Evolutionary conservation across 2,113 vertebrate genomes (phyloP).

Genomic region (Holacanthus passer): DNA sequence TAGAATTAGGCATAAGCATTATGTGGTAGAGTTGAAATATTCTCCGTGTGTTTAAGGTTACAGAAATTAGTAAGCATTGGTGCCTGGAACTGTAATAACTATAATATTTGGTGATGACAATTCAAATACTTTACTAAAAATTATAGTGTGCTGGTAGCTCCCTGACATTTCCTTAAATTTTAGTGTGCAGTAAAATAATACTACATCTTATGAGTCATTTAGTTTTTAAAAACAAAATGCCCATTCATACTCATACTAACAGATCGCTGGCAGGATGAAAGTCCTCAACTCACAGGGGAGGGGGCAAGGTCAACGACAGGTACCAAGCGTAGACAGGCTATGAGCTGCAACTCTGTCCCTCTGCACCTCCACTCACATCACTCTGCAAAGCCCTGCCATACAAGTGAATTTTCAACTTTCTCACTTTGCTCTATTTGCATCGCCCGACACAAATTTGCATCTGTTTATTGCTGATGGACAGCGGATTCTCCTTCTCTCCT

Average conservation of each 20-base stretch:
- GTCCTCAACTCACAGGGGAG: no score
- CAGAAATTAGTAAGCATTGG: no score
- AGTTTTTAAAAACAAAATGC: neutral
- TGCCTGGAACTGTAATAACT: neutral
- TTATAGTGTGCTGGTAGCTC: neutral
- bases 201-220: neutral
- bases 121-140: neutral
- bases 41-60: neutral
- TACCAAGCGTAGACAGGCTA: neutral
- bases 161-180: neutral
- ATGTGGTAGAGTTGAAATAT: neutral
- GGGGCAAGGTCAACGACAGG: slow-evolving; percentile 55
- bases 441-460: no score
- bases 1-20: neutral
- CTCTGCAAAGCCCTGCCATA: no score
- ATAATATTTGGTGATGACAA: neutral
- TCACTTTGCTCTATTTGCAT: no score
- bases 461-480: no score
- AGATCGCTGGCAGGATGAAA: no score
- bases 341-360: no score
- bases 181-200: neutral
- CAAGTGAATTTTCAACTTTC: no score
- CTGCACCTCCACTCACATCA: no score
- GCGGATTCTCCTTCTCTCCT: no score
- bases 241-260: neutral